Evolutionary conservation across 30 jellyfish, hydroid and myxozoan species (phyloP), one percentile per base, ranked within the genome.

Genomic region (Rhopilema esculentum): DNA sequence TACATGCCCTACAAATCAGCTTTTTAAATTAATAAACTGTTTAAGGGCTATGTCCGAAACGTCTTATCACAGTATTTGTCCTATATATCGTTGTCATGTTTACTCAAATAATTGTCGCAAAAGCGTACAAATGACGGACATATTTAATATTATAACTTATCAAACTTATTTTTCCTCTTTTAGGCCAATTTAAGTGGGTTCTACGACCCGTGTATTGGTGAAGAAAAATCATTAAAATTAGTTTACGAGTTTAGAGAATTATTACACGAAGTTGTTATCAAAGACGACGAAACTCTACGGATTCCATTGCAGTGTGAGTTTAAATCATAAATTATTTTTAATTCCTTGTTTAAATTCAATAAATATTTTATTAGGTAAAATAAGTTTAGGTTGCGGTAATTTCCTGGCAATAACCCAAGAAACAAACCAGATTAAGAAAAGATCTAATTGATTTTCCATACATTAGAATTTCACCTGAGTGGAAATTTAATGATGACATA

Each of bases 161-260:
- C n/a, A n/a, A n/a, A n/a, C n/a, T n/a, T n/a, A 12, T n/a, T 62
- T 18, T 70, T 28, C 26, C 53, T 62, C 0, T 94, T 89, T 80
- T 82, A 95, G 99, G 72, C 96, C 0, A 95, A 90, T 32, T 52
- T 95, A 16, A 85, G 74, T 85, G 99, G 99, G 19, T 90, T 95
- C 80, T 95, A 95, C 90, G 99, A 95, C 67, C 99, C 99, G 8
- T 95, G 99, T 77, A 75, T 91, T 27, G 97, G 97, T 79, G 97
- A 95, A 70, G 97, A 85, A 24, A 95, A 95, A 65, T 84, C 91
- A 0, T 66, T 95, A 52, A 90, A 95, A 86, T 82, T 95, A n/a
- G 49, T 62, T 24, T 95, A 95, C 66, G 97, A 90, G 79, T 95
- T 95, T 82, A 94, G 97, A 50, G 99, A 84, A 28, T 91, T 89